Evolutionary conservation across 2,888 invertebrate species (phyloP).

Genomic region (Holacanthella duospinosa): DNA sequence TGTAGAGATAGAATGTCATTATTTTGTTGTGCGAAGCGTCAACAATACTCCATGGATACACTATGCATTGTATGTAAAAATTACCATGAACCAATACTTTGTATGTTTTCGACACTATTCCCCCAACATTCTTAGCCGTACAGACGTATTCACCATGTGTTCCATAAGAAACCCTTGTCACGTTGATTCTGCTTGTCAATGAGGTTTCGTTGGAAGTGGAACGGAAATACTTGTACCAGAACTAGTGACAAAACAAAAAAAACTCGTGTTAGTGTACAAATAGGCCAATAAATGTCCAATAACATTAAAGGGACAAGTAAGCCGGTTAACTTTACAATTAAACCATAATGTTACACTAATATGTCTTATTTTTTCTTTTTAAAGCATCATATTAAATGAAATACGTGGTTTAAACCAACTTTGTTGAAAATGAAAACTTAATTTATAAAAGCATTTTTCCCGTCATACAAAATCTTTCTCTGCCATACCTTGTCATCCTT

Average conservation of each 20-base stretch:
- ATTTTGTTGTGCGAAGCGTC: not conserved
- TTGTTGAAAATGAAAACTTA: not conserved
- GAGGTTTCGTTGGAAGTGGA: conserved; percentile 15
- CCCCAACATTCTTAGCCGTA: conserved; percentile 19
- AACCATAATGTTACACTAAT: too few species aligned
- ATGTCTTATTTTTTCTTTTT: too few species aligned
- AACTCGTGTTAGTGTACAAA: not conserved
- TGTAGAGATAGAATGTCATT: too few species aligned
- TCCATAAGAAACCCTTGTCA: conserved; percentile 27
- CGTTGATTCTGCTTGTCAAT: conserved; percentile 7
- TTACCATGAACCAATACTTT: conserved; percentile 24
- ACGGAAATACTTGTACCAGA: not conserved
- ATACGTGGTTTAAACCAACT: too few species aligned
- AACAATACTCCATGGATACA: not conserved
- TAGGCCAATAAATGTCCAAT: too few species aligned
- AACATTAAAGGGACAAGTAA: too few species aligned
- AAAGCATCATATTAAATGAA: too few species aligned
- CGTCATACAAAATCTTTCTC: too few species aligned
- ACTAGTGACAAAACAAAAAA: not conserved
- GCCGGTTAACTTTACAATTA: too few species aligned
- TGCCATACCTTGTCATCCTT: conserved; percentile 23
- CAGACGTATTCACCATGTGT: conserved; percentile 21
- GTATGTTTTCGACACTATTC: conserved; percentile 20
- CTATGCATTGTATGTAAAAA: too few species aligned
- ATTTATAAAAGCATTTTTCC: too few species aligned